Evolutionary conservation across 1,140 invertebrate genomes (phyloP).

Genomic region (Lucilia cuprina): DNA sequence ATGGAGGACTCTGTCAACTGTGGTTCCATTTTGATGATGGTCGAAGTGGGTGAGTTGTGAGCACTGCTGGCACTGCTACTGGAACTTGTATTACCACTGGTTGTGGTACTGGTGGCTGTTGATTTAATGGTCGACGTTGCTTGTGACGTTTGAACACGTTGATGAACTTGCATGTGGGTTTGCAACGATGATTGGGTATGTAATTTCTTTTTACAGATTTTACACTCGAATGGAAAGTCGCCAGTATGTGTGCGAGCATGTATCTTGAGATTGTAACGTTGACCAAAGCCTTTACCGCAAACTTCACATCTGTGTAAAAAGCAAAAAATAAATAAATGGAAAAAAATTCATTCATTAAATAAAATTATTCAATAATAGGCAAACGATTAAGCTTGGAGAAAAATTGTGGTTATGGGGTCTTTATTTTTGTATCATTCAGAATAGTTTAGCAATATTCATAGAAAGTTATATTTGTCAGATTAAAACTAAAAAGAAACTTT

Average conservation of each 20-base stretch:
- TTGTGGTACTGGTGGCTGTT: conserved; percentile 38
- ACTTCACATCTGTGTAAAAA: conserved; percentile 53
- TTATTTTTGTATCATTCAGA: neutral
- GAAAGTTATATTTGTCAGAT: no score
- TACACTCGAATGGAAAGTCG: conserved; percentile 73
- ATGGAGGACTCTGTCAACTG: conserved; percentile 23
- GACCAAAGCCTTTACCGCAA: conserved; percentile 67
- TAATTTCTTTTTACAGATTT: conserved; percentile 65
- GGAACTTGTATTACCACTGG: conserved; percentile 50
- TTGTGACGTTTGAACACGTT: conserved; percentile 51
- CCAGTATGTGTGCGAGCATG: conserved; percentile 72
- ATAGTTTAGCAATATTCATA: no score
- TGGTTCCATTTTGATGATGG: conserved; percentile 37
- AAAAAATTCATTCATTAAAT: no score
- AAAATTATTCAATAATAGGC: no score
- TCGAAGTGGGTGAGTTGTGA: conserved; percentile 22
- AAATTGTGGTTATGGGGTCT: no score
- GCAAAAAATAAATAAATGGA: no score
- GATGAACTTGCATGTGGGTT: conserved; percentile 61
- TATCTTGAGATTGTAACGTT: conserved; percentile 66
- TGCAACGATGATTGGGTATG: conserved; percentile 60
- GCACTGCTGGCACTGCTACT: conserved; percentile 30
- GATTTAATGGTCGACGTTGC: conserved; percentile 39
- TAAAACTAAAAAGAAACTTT: neutral
- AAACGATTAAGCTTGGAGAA: no score